Evolutionary conservation across 2,797 vertebrate genomes (phyloP).

Genomic region (Catamblyrhynchus diadema): DNA sequence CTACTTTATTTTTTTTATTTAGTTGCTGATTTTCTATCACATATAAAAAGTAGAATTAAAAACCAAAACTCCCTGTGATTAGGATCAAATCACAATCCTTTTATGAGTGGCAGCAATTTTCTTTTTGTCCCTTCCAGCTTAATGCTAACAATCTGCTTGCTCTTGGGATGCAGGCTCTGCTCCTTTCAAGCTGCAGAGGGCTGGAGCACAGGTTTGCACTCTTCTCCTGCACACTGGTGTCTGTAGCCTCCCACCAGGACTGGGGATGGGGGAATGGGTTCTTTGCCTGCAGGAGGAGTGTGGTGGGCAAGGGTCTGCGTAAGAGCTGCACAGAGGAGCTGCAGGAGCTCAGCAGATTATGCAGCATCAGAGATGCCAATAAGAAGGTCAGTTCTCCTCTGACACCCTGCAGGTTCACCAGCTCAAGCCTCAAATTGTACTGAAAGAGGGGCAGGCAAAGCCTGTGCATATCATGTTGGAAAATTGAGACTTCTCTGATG

Average conservation of each 20-base stretch:
- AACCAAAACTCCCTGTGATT: background rate
- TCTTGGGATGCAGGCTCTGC: background rate
- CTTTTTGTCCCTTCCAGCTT: background rate
- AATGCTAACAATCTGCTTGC: background rate
- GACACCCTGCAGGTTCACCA: background rate
- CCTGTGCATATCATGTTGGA: background rate
- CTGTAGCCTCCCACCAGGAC: background rate
- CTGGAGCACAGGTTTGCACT: background rate
- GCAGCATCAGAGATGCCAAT: background rate
- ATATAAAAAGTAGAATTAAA: background rate
- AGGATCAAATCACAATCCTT: background rate
- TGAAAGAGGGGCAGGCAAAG: background rate
- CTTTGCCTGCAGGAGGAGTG: background rate
- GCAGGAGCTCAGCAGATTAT: background rate
- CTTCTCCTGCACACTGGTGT: background rate
- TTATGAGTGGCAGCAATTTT: background rate
- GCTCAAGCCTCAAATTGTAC: background rate
- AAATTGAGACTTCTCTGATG: background rate
- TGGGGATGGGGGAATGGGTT: background rate
- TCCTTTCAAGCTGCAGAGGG: background rate
- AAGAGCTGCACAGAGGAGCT: background rate
- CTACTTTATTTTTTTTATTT: background rate
- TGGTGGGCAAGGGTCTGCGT: background rate
- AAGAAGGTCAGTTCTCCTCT: background rate
- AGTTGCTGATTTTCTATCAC: background rate